Conservation (phyloP, 2,888 invertebrate species). For the Trisateles emortualis region DNA sequence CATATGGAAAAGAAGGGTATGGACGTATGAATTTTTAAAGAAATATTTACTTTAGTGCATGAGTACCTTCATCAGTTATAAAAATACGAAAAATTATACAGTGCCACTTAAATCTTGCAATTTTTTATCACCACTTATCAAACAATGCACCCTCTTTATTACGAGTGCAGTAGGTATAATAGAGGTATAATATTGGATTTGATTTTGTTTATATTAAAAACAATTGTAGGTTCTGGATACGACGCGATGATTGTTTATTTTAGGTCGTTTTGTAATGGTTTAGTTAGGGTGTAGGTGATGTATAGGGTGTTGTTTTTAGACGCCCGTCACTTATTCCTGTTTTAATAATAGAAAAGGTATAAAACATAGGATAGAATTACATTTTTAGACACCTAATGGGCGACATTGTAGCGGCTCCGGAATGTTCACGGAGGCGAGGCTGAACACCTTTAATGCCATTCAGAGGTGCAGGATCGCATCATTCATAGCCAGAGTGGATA, state of each 20-base stretch:
- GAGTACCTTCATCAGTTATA: not conserved
- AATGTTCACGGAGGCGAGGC: no score
- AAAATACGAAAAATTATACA: not conserved
- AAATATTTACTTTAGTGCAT: not conserved
- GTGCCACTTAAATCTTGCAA: not conserved
- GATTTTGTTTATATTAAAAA: slow-evolving; percentile 78
- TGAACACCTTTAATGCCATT: no score
- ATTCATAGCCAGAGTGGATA: no score
- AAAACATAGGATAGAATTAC: no score
- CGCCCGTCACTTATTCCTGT: not conserved
- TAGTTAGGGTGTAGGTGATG: slow-evolving; percentile 54
- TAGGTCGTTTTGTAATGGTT: slow-evolving; percentile 74
- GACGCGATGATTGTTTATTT: slow-evolving; percentile 75
- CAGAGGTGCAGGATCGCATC: no score
- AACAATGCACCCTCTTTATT: slow-evolving; percentile 1
- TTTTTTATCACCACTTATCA: slow-evolving; percentile 2
- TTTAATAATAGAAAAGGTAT: no score
- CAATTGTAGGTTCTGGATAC: slow-evolving; percentile 74
- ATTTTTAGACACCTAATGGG: no score
- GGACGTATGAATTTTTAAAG: no score
- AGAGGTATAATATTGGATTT: slow-evolving; percentile 58
- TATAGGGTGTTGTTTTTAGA: slow-evolving; percentile 53
- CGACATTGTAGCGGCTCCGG: no score
- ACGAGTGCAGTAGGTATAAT: slow-evolving; percentile 8
- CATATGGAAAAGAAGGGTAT: no score